Base-by-base conservation (phyloP, 2,113 vertebrate genomes). In the Trochalopteron elliotii region DNA sequence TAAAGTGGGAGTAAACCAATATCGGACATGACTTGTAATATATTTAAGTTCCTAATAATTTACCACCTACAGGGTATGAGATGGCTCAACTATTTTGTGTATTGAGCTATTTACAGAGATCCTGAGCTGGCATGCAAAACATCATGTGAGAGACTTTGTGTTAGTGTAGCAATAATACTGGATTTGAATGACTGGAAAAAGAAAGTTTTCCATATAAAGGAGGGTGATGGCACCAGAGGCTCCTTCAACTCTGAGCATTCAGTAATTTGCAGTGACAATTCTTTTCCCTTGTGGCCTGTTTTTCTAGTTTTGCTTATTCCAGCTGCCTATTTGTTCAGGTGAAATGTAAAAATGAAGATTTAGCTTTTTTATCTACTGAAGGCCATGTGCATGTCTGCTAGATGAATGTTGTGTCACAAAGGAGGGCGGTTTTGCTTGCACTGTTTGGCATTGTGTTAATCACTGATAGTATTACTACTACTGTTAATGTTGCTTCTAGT, bases 41-140 rank as follows among this genome's bases (percentile, higher is more conserved):
- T 75, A 27, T 78, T 89, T 81, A 75, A 71, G 44, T 79, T 95
- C 57, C 40, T 95, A 75, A 79, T 95, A 33, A 64, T 91, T 91
- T 91, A 76, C 80, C 61, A 93, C 74, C 80, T 96, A 87, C 80
- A 37, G 42, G 30, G 52, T 71, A 44, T 2, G 25, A 92, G 60
- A 56, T 68, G 42, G 76, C 72, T 90, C 22, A 45, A 30, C 79
- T 91, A 27, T 82, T 91, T 57, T 91, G 61, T 91, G 17, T 76
- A 31, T 49, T 47, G 56, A 56, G 70, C 81, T 91, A 37, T 78
- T 87, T 84, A 72, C 28, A 79, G 77, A 85, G 64, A 35, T 83
- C 37, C 59, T 93, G 93, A 93, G 30, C 76, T 57, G 30, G 39
- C 50, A 57, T 74, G 79, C 71, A 89, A 84, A 95, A 39, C 69